Base-by-base conservation (phyloP, 2,888 invertebrate species). In the Mongoloraphidia duomilia region DNA sequence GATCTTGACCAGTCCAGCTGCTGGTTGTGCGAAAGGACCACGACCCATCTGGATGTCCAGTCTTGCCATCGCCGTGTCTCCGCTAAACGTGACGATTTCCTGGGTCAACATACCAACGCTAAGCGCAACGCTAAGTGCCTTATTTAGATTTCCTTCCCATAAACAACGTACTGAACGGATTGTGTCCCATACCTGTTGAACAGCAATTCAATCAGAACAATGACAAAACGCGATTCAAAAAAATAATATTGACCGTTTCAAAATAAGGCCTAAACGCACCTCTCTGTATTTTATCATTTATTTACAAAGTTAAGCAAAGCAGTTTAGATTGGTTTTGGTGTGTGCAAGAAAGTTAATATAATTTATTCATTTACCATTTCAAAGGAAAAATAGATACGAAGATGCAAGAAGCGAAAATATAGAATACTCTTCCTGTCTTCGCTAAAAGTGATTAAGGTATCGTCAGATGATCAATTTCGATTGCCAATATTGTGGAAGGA, bases 71-170 rank as follows among this genome's bases (percentile, higher is more conserved):
- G 85, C 86, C 1, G 86, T 85, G 55, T 88, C 87, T n/a, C 87
- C 87, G 56, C 83, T 84, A 65, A 88, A 88, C 46, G 86, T 85
- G 50, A 87, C 82, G 9, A 84, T 82, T 56, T 87, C 82, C 61
- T 84, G 83, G 56, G 80, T 84, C 55, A 87, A 65, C 82, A 84
- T 84, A 34, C 84, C 86, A 1, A 88, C 84, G 57, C 80, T 82
- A 14, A 88, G 68, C 12, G 82, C 82, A 1, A 84, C 83, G 1
- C 81, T 77, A 44, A 87, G 65, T 11, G 82, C 80, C 58, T 85
- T 83, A 47, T 82, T 84, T 46, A 87, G 67, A 58, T 81, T 84
- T 12, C 86, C 86, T 71, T 85, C 84, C 86, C 86, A 88, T 10
- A 85, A 67, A 63, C 88, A 88, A 49, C 86, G 76, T 1, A 87